Evolutionary conservation across 2,113 vertebrate genomes (phyloP).

Genomic region (Jaculus jaculus): DNA sequence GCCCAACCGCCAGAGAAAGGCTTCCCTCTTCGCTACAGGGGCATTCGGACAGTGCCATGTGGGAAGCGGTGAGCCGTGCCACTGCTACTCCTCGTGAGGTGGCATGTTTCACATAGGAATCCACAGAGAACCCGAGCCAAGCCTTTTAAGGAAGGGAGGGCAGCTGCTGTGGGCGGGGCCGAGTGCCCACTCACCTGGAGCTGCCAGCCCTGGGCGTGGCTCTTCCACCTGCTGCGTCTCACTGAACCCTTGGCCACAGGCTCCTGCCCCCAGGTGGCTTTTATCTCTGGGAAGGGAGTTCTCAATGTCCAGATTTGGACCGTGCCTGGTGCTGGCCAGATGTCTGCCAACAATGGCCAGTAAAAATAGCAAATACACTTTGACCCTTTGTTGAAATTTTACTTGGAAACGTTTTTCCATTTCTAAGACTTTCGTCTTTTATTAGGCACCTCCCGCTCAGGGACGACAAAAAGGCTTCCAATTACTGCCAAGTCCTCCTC

Average conservation of each 20-base stretch:
- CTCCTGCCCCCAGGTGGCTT: neutral
- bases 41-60: no score
- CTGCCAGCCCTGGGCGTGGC: neutral
- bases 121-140: neutral
- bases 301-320: neutral
- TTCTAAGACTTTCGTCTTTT: constrained; percentile 65
- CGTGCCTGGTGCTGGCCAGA: neutral
- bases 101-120: neutral
- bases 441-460: constrained; percentile 39
- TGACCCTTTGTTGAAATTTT: constrained; percentile 63
- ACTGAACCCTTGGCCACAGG: neutral
- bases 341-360: constrained; percentile 13
- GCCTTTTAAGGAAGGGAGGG: neutral
- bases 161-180: neutral
- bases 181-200: neutral
- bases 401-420: constrained; percentile 53
- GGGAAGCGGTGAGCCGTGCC: neutral
- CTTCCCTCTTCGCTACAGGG: neutral
- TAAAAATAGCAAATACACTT: constrained; percentile 50
- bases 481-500: neutral
- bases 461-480: constrained; percentile 5
- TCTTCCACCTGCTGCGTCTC: neutral
- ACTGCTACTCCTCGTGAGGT: neutral
- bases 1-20: neutral
- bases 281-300: neutral